phyloP scores from a whole-genome alignment of 2,113 vertebrate genomes.

The Daubentonia madagascariensis region DNA sequence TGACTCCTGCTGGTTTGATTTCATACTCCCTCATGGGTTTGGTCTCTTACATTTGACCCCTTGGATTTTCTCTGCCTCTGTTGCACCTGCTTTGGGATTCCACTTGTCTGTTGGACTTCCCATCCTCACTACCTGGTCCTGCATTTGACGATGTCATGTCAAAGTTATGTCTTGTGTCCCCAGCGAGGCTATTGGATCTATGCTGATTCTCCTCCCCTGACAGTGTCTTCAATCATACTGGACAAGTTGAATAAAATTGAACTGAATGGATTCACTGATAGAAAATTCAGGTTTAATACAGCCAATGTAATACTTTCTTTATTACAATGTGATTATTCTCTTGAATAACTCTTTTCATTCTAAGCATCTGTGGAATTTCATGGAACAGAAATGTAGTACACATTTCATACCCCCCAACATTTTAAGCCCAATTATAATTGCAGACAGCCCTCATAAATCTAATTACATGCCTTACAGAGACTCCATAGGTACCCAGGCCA shows the following conservation, averaged over 20 bases:
- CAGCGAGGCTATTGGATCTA: neutral
- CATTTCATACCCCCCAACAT: neutral
- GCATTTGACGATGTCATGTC: neutral
- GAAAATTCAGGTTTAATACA: neutral
- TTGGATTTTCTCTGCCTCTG: neutral
- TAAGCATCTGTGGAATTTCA: neutral
- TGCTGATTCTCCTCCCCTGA: neutral
- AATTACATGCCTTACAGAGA: neutral
- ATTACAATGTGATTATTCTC: neutral
- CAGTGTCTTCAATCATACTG: neutral
- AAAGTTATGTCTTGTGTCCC: neutral
- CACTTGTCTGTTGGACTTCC: neutral
- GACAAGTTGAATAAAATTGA: neutral
- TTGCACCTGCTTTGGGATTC: neutral
- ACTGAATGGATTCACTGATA: neutral
- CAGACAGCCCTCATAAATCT: neutral
- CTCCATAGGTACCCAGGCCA: neutral
- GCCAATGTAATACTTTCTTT: neutral
- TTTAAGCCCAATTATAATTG: neutral
- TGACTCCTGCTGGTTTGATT: neutral
- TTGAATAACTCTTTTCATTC: neutral
- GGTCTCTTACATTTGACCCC: neutral
- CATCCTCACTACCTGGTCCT: neutral
- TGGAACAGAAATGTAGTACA: neutral
- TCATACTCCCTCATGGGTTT: neutral